These are phyloP conservation scores for Aquatica leii DNA, from an alignment of 2,888 invertebrate species.

Conservation along the genomic window DNA sequence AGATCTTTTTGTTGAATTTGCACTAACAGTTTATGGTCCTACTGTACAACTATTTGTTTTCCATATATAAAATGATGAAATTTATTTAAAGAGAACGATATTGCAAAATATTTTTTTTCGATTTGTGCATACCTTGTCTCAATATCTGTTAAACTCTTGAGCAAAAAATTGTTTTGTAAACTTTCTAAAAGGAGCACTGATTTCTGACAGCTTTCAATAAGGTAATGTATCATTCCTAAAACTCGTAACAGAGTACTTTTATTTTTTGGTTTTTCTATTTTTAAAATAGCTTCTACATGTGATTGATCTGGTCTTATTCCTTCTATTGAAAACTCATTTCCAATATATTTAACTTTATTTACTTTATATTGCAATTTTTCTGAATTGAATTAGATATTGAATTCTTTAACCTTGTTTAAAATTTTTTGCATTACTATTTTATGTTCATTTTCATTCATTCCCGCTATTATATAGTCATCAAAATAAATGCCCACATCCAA, in stretches of 20 bases:
- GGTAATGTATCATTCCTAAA: too few relatives aligned
- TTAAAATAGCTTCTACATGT: background rate
- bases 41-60: background rate
- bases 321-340: background rate
- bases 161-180: background rate
- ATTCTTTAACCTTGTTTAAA: too few relatives aligned
- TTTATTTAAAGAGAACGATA: background rate
- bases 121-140: background rate
- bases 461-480: background rate
- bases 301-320: background rate
- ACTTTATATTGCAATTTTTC: background rate
- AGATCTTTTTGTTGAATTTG: background rate
- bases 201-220: too few relatives aligned
- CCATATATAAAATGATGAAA: background rate
- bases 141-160: background rate
- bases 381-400: too few relatives aligned
- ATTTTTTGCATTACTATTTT: background rate
- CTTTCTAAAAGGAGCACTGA: too few relatives aligned
- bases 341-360: background rate
- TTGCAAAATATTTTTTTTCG: background rate
- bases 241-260: too few relatives aligned
- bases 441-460: background rate
- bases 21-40: background rate
- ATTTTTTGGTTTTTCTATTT: background rate
- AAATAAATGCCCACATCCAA: background rate